Evolutionary conservation across 2,113 vertebrate species (phyloP).

Genomic region (Callionymus lyra): DNA sequence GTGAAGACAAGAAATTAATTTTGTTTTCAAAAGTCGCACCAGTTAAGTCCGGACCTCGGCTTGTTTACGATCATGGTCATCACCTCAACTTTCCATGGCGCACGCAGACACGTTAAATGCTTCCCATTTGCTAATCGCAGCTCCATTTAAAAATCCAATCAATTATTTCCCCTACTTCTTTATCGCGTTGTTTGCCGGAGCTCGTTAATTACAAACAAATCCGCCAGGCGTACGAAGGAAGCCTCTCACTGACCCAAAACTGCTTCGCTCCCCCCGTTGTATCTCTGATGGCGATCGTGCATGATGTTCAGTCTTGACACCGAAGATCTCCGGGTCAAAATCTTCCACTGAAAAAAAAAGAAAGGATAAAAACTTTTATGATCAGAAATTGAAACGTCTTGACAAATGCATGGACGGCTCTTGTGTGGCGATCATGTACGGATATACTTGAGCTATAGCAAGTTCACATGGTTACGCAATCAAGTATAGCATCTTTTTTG

Average conservation of each 20-base stretch:
- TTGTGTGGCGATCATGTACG: too few species aligned
- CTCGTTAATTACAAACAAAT: conserved; percentile 40
- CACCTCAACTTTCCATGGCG: conserved; percentile 3
- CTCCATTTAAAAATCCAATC: conserved; percentile 16
- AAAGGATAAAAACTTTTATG: too few species aligned
- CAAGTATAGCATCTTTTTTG: too few species aligned
- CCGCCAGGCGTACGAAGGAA: neutral
- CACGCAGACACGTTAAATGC: neutral
- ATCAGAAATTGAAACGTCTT: too few species aligned
- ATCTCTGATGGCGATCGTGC: too few species aligned
- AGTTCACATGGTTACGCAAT: too few species aligned
- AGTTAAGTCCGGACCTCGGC: too few species aligned
- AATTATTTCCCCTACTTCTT: conserved; percentile 33
- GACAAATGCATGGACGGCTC: too few species aligned
- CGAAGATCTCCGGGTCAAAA: conserved; percentile 17
- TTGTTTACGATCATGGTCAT: conserved; percentile 4
- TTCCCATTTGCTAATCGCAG: conserved; percentile 5
- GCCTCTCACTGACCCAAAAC: conserved; percentile 21
- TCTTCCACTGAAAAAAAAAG: neutral
- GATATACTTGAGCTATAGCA: too few species aligned
- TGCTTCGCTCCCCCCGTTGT: neutral
- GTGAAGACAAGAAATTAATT: too few species aligned
- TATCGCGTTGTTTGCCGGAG: conserved; percentile 28
- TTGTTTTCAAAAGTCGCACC: too few species aligned
- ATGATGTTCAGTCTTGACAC: conserved; percentile 8